These are phyloP conservation scores for Cochlearius cochlearius DNA, from an alignment of 2,113 vertebrate genomes.

Conservation along the genomic window DNA sequence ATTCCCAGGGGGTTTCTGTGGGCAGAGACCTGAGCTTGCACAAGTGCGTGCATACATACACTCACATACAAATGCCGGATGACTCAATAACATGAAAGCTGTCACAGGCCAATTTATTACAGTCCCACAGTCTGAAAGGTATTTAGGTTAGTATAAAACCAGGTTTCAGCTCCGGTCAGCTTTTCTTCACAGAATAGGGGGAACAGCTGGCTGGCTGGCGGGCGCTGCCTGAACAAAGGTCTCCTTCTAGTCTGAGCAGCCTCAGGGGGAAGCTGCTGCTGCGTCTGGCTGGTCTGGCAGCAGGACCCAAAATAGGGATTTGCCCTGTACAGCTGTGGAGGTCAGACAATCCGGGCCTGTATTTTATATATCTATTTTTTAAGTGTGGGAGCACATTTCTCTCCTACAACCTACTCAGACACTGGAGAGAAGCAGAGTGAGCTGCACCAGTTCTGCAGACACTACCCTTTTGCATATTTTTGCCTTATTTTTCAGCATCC, in stretches of 20 bases:
- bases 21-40: not conserved
- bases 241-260: not conserved
- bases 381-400: not conserved
- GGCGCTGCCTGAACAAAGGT: not conserved
- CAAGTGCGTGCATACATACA: accelerated
- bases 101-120: not conserved
- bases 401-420: not conserved
- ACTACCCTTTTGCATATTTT: not conserved
- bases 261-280: not conserved
- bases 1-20: not conserved
- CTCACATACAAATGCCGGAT: not conserved
- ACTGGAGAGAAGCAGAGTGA: accelerated
- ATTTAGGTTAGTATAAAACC: not conserved
- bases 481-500: not conserved
- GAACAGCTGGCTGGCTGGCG: not conserved
- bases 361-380: not conserved
- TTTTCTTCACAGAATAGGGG: not conserved
- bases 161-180: not conserved
- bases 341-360: not conserved
- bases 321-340: not conserved
- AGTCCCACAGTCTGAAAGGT: not conserved
- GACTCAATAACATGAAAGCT: not conserved
- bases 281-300: not conserved
- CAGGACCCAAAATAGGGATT: not conserved
- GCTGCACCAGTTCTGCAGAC: not conserved